Base-by-base conservation (phyloP, 1,140 invertebrate genomes). In the Drosophila subpulchrella region DNA sequence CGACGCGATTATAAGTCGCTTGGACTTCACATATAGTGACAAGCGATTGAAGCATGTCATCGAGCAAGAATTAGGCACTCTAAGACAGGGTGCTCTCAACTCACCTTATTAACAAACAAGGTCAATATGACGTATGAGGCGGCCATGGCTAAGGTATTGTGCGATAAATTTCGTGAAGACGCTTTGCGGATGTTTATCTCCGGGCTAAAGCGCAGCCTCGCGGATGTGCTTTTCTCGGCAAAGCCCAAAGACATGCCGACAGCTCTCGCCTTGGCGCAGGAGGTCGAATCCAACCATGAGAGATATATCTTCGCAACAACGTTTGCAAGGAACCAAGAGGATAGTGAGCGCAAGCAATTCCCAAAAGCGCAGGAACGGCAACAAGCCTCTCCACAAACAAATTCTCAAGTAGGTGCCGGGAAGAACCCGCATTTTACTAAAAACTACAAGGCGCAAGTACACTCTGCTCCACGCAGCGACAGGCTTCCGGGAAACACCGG, bases 241-340 rank as follows among this genome's bases (percentile, higher is more conserved):
- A 56, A 56, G 20, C 54, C 54, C 0, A 56, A 41, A 7, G n/a
- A 42, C 38, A 50, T 44, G 34, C 56, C 56, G 6, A 51, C 63
- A 12, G 47, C 47, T 0, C 10, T 60, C 6, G 39, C 65, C n/a
- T 5, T 61, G 30, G 48, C 48, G 12, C 65, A 61, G 24, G 57
- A 68, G 6, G 65, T 54, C 20, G 20, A 20, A 2, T 20, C 20
- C 20, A 20, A 20, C 20, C 20, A 20, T 20, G 20, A 20, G 20
- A 20, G 20, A 20, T 2, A 20, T 2, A 20, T 20, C 20, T 20
- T 20, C 20, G 20, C 20, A 20, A 20, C 20, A 20, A 20, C 20
- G 20, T 59, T 50, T 53, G 55, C 62, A n/a, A 44, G 4, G 48
- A 54, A 47, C 34, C 54, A 57, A 7, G 41, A 72, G 20, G 48